A percentile compares a stretch with the other conserved stretches of the same genome.
Evolutionary conservation across 1,140 invertebrate genomes (phyloP).

Genomic region (Melipona quadrifasciata): DNA sequence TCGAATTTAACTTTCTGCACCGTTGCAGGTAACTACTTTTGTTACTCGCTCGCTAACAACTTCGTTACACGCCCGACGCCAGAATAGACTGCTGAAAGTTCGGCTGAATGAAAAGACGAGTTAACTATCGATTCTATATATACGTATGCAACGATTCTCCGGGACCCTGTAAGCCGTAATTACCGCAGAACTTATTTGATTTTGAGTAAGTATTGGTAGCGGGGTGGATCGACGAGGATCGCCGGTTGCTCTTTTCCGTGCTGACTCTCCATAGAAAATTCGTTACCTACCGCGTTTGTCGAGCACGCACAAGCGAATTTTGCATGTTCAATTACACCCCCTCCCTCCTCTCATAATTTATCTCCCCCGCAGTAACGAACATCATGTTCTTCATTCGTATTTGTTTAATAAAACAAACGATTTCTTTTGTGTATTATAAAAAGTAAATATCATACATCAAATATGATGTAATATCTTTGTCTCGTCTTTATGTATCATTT

Average conservation of each 20-base stretch:
- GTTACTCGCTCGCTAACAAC: slow-evolving; percentile 70
- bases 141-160: slow-evolving; percentile 11
- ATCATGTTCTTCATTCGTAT: too few relatives aligned
- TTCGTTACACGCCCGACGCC: slow-evolving; percentile 69
- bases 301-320: background rate
- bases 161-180: slow-evolving; percentile 32
- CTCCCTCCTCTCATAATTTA: too few relatives aligned
- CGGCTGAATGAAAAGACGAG: slow-evolving; percentile 53
- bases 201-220: background rate
- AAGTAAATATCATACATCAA: too few relatives aligned
- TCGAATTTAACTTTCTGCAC: slow-evolving; percentile 79
- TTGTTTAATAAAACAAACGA: too few relatives aligned
- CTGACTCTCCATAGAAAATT: background rate
- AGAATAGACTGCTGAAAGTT: slow-evolving; percentile 57
- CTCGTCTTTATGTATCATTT: too few relatives aligned
- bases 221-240: background rate
- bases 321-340: background rate
- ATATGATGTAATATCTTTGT: too few relatives aligned
- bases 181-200: slow-evolving; percentile 22
- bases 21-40: slow-evolving; percentile 75
- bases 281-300: background rate
- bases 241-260: background rate
- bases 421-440: too few relatives aligned
- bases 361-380: too few relatives aligned
- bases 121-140: slow-evolving; percentile 61